phyloP scores from a whole-genome alignment of 2,888 invertebrate species.

The Cataglyphis cursor region DNA sequence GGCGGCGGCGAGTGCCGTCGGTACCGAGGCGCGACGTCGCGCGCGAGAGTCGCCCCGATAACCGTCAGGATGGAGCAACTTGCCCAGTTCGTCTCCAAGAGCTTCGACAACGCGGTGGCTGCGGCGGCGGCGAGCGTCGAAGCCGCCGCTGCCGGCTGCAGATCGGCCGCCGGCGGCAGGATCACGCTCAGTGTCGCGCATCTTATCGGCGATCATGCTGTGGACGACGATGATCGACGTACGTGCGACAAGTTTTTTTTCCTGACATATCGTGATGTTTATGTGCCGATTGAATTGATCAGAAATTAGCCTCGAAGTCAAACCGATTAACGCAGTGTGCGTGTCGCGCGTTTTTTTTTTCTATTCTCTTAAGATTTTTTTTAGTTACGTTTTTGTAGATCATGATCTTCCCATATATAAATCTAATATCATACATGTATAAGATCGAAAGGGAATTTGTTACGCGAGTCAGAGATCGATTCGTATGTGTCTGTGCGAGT shows the following conservation, averaged over 20 bases:
- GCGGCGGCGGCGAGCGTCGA: constrained; percentile 60
- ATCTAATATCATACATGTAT: background rate
- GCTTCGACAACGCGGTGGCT: constrained; percentile 88
- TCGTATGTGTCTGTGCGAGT: constrained; percentile 35
- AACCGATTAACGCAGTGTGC: background rate
- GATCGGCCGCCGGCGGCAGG: constrained; percentile 68
- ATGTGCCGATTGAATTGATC: background rate
- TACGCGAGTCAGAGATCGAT: constrained; percentile 37
- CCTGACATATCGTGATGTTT: background rate
- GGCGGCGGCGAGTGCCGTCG: constrained; percentile 72
- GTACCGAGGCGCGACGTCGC: constrained; percentile 71
- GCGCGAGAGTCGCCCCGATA: constrained; percentile 67
- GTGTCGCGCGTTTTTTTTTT: background rate
- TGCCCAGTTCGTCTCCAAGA: constrained; percentile 96
- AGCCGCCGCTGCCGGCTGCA: constrained; percentile 63
- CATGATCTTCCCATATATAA: background rate
- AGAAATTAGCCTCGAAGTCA: background rate
- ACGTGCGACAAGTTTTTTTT: constrained; percentile 64
- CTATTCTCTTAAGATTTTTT: background rate
- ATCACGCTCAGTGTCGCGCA: constrained; percentile 84
- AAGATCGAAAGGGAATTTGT: constrained; percentile 2
- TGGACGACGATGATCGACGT: constrained; percentile 74
- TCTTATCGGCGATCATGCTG: constrained; percentile 78
- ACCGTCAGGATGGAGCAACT: constrained; percentile 92
- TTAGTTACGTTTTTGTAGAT: background rate